Conservation (phyloP, 2,888 invertebrate species). For the Latrodectus elegans region DNA sequence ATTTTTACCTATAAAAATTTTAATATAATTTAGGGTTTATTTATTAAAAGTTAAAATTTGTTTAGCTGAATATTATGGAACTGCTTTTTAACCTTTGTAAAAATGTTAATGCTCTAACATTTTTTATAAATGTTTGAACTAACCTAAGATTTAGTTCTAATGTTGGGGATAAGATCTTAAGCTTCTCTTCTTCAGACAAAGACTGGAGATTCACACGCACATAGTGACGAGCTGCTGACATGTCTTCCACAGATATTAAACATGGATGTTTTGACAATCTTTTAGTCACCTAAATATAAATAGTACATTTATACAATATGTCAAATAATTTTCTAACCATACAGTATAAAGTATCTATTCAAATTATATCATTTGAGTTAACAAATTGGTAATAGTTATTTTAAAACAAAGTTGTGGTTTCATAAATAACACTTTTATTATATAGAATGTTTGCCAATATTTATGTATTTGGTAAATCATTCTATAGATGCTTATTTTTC, state of each 20-base stretch:
- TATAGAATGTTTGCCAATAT: no score
- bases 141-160: constrained; percentile 95
- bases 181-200: constrained; percentile 87
- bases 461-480: no score
- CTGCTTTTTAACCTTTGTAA: not conserved
- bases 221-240: constrained; percentile 97
- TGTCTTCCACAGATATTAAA: constrained; percentile 95
- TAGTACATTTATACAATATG: no score
- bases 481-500: no score
- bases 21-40: not conserved
- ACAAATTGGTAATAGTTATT: no score
- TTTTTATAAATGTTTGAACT: constrained; percentile 71
- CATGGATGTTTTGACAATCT: constrained; percentile 93
- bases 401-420: no score
- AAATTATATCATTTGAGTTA: no score
- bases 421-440: no score
- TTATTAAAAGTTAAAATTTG: not conserved
- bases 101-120: not conserved
- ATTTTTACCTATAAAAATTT: no score
- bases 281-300: constrained; percentile 80
- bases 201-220: constrained; percentile 87
- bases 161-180: constrained; percentile 89
- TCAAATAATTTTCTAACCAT: no score
- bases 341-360: no score
- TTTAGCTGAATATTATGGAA: not conserved